Evolutionary conservation across 2,113 vertebrate genomes (phyloP), one percentile per base, ranked within the genome.

Genomic region (Cranoglanis bouderius): DNA sequence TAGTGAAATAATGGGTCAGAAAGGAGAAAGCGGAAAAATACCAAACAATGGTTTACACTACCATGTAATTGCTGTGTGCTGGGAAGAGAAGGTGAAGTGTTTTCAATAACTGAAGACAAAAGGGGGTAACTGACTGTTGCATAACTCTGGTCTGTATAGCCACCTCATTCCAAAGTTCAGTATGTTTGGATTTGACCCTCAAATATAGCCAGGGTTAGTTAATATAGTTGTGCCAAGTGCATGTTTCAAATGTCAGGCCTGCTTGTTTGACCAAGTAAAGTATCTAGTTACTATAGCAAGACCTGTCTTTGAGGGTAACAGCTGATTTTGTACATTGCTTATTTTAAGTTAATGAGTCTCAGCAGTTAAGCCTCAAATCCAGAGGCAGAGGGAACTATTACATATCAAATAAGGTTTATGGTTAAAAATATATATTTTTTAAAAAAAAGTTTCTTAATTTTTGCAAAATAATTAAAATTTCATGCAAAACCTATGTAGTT

Each of bases 1-100:
- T 92, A 91, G 93, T 87, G 85, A 92, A 92, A 95, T 94, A 95
- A 94, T 94, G 90, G 90, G 82, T 38, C 49, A 93, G 92, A 93
- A 94, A 94, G 78, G 90, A 87, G 91, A 94, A 88, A 91, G 92
- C 87, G 85, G 88, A 85, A 85, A 93, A 88, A 61, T 59, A 26
- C 2, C 49, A 83, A 86, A 96, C 95, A 96, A 95, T 95, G 85
- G 92, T 78, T 59, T 49, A 43, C 59, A 82, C 63, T 53, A 29
- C 67, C 40, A 46, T 67, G 84, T 89, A 43, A 88, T 46, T 55
- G 90, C 70, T 35, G 59, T 85, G 70, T 86, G 26, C 85, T 35
- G 82, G 81, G 35, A 43, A 61, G 67, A 82, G 78, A 88, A 61
- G 14, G 91, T 83, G 88, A 88, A 89, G 49, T 85, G 85, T 89